Conservation (phyloP, 1,140 invertebrate species). For the Homarus americanus region DNA sequence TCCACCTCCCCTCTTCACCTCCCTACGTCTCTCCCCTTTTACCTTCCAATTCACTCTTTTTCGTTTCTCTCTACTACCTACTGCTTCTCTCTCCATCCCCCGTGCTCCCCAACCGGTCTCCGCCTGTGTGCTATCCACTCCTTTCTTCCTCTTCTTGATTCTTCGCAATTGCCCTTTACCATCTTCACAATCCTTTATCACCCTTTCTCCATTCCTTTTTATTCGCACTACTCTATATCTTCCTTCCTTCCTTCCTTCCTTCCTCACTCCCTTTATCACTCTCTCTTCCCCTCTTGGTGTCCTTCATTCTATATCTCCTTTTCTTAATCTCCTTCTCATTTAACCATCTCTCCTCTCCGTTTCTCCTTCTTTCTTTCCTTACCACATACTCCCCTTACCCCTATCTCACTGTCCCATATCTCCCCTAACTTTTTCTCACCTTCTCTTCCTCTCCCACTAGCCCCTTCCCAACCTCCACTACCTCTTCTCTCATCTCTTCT, state of each 20-base stretch:
- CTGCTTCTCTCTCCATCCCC: too few relatives aligned
- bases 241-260: slow-evolving; percentile 6
- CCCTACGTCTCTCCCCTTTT: neutral
- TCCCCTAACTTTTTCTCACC: neutral
- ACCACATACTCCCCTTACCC: neutral
- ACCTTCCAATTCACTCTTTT: too few relatives aligned
- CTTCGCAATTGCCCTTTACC: too few relatives aligned
- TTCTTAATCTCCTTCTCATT: slow-evolving; percentile 3
- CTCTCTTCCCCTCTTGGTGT: neutral
- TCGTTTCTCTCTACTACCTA: neutral
- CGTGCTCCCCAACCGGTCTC: too few relatives aligned
- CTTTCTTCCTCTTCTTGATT: too few relatives aligned
- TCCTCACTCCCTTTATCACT: slow-evolving; percentile 4
- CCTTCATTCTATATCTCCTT: neutral
- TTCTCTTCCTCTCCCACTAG: neutral
- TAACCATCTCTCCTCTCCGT: neutral
- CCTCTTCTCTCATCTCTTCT: slow-evolving; percentile 1
- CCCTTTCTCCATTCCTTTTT: slow-evolving; percentile 21
- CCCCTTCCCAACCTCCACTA: neutral
- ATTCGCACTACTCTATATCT: neutral
- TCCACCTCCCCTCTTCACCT: neutral
- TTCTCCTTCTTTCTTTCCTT: neutral
- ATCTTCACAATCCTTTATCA: too few relatives aligned
- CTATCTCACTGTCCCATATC: neutral
- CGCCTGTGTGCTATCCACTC: too few relatives aligned